Base-by-base conservation (phyloP, 2,113 vertebrate genomes). In the Rhinolophus sinicus region DNA sequence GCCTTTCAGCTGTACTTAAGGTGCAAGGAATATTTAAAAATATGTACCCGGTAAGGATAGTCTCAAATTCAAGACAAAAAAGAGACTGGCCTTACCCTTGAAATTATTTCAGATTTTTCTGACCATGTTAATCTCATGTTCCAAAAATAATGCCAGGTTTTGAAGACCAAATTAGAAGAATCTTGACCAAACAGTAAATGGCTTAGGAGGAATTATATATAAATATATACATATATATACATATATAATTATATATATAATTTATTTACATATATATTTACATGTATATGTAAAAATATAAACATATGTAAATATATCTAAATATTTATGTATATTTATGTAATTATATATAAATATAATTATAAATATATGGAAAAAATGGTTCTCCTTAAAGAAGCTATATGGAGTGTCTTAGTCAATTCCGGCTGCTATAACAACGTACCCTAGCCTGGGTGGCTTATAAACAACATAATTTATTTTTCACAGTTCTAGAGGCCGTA, bases 131-230 rank as follows among this genome's bases (percentile, higher is more conserved):
- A 33, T 76, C 6, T 82, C 54, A 90, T 78, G n/a, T 86, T 88
- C 47, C 69, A 88, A 91, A 93, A 28, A 47, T 60, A 62, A 91
- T 96, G 21, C 7, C 67, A 92, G 50, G 1, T 28, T 98, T 97
- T 96, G 47, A 88, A 92, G 93, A 70, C 75, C n/a, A 73, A 67
- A 54, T 10, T 12, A 84, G 78, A 69, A 73, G 33, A 88, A 94
- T 76, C 24, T 18, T 65, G 38, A 62, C 13, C 76, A 40, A 80
- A 33, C 3, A 81, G 58, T 77, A 70, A 65, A 85, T 88, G 38
- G 19, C 40, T 65, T 26, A 84, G 30, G 70, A 93, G 30, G 75
- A 44, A 44, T 44, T 44, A 44, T 44, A 44, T 44, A 44, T 44
- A 44, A 44, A 44, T 44, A 44, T 6, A 44, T 44, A 44, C 40